Percentiles rank a stretch among this genome's conserved stretches.
Evolutionary conservation across 2,888 invertebrate genomes (phyloP).

Genomic region (Scaptomyza tumidula): DNA sequence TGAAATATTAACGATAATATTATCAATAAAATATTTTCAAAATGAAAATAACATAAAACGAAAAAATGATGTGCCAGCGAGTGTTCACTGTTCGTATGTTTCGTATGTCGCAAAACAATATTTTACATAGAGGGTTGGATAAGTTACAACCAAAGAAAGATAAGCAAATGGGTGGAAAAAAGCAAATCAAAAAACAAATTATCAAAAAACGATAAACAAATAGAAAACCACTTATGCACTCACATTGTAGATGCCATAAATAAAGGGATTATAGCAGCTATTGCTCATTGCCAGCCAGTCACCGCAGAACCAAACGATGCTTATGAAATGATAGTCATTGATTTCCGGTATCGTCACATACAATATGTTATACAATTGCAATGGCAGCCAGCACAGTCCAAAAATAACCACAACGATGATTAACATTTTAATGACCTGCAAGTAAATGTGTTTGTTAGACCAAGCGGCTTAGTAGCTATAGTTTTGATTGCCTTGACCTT

Average conservation of each 20-base stretch:
- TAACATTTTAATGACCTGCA: constrained; percentile 94
- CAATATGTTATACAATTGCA: constrained; percentile 90
- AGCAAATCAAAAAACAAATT: background rate
- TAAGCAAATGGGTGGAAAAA: background rate
- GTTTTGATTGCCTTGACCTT: constrained; percentile 86
- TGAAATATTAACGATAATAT: background rate
- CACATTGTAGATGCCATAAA: constrained; percentile 95
- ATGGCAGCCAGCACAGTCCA: constrained; percentile 93
- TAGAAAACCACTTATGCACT: constrained; percentile 82
- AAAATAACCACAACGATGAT: constrained; percentile 93
- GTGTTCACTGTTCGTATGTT: too few species aligned
- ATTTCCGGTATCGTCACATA: constrained; percentile 89
- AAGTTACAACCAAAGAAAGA: background rate
- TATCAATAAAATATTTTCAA: background rate
- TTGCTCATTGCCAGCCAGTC: constrained; percentile 96
- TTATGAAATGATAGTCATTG: constrained; percentile 91
- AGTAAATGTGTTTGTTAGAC: constrained; percentile 9
- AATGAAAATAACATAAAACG: background rate
- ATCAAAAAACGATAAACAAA: background rate
- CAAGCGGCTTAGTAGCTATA: background rate
- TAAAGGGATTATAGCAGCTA: constrained; percentile 95
- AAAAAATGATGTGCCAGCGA: background rate
- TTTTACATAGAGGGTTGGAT: background rate
- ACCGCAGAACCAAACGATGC: constrained; percentile 93
- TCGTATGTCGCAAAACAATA: background rate